Evolutionary conservation across 2,888 invertebrate genomes (phyloP).

Genomic region (Andrena haemorrhoa): DNA sequence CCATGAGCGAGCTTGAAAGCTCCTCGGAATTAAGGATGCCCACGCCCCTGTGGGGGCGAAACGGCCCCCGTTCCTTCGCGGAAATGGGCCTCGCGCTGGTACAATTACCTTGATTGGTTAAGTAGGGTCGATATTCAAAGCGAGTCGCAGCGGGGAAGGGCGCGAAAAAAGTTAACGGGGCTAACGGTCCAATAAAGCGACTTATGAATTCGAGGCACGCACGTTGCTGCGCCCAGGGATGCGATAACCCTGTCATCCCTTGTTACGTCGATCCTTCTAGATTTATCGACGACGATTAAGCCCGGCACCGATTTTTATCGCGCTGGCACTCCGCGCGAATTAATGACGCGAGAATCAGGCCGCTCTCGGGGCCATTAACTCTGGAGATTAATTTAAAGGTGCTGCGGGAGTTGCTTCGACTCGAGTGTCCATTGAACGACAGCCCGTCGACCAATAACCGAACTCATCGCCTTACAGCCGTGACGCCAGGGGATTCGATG

Average conservation of each 20-base stretch:
- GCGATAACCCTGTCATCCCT: conserved; percentile 39
- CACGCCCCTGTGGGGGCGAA: conserved; percentile 38
- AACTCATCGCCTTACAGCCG: conserved; percentile 47
- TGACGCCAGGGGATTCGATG: conserved; percentile 55
- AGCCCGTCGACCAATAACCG: conserved; percentile 44
- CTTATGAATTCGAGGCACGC: conserved; percentile 67
- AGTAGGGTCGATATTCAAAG: conserved; percentile 58
- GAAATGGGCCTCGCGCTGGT: conserved; percentile 25
- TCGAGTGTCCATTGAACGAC: not conserved
- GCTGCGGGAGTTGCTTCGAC: not conserved
- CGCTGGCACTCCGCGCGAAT: no score
- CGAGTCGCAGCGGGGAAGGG: not conserved
- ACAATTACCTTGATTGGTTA: conserved; percentile 59
- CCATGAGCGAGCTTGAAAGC: conserved; percentile 36
- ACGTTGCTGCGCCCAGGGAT: conserved; percentile 46
- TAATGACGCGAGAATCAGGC: no score
- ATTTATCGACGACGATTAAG: conserved; percentile 11
- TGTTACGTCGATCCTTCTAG: not conserved
- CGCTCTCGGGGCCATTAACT: no score
- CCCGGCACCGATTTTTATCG: not conserved
- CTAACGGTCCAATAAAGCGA: conserved; percentile 59
- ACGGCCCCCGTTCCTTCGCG: conserved; percentile 8
- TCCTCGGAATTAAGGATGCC: conserved; percentile 39
- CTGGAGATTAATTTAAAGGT: no score
- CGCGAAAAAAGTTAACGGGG: conserved; percentile 42